Percentiles rank a stretch among this genome's conserved stretches.
These are phyloP conservation scores for Panopea generosa DNA, from an alignment of 2,888 invertebrate species.

Conservation along the genomic window DNA sequence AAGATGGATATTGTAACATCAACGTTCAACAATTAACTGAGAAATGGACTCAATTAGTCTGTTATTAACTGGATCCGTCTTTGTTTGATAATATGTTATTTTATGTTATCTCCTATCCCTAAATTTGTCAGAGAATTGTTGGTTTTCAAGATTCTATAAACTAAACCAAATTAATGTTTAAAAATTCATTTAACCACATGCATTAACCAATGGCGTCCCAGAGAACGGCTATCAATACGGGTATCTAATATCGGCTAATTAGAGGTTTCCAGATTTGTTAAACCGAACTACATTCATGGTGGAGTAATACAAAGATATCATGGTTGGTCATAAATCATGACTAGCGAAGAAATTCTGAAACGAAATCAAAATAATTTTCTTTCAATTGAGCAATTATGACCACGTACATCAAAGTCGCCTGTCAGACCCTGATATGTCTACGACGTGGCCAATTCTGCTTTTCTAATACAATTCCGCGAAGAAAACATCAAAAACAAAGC, in stretches of 20 bases:
- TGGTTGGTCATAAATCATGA: conserved; percentile 48
- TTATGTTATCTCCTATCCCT: conserved; percentile 41
- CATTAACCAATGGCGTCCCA: conserved; percentile 30
- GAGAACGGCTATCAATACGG: conserved; percentile 29
- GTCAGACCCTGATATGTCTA: conserved; percentile 48
- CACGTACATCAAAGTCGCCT: conserved; percentile 53
- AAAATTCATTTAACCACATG: conserved; percentile 62
- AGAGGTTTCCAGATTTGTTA: conserved; percentile 38
- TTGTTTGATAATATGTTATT: conserved; percentile 56
- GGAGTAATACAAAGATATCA: conserved; percentile 26
- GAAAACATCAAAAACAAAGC: conserved; percentile 9
- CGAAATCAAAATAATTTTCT: conserved; percentile 50
- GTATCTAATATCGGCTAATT: conserved; percentile 53
- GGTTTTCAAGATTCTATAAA: conserved; percentile 21
- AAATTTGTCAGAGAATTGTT: conserved; percentile 34
- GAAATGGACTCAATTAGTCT: conserved; percentile 56
- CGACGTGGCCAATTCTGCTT: conserved; percentile 40
- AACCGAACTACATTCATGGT: conserved; percentile 44
- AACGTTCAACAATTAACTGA: conserved; percentile 49
- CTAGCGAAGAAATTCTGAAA: conserved; percentile 33
- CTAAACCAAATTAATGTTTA: conserved; percentile 52
- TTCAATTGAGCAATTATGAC: conserved; percentile 57
- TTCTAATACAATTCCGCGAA: conserved; percentile 37
- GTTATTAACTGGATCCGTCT: conserved; percentile 44
- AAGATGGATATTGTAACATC: conserved; percentile 26